Conservation (phyloP, 2,113 vertebrate species). For the Atherinomorus stipes region DNA sequence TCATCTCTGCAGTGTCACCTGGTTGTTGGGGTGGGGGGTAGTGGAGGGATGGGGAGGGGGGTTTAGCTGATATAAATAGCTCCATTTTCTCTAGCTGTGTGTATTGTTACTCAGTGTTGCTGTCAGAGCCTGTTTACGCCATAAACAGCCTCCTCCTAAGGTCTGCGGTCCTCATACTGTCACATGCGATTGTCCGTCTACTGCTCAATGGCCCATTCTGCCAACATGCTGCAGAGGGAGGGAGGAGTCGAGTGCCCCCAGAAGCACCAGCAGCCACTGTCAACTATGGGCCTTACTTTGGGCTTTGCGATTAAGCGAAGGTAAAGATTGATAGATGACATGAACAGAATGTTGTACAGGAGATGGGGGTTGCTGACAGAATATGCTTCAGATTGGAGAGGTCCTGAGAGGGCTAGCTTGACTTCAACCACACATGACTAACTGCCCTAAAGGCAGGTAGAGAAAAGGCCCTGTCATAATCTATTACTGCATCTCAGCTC, state of each 20-base stretch:
- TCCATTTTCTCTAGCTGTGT: slow-evolving; percentile 68
- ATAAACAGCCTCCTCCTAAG: slow-evolving; percentile 73
- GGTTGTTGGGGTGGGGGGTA: slow-evolving; percentile 45
- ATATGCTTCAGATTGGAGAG: slow-evolving; percentile 72
- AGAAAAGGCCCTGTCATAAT: slow-evolving; percentile 81
- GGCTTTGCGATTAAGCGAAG: slow-evolving; percentile 63
- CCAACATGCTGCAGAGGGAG: slow-evolving; percentile 52
- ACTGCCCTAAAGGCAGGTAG: slow-evolving; percentile 73
- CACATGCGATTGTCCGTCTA: slow-evolving; percentile 75
- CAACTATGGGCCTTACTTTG: slow-evolving; percentile 62
- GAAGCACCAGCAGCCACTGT: slow-evolving; percentile 68
- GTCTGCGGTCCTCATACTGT: slow-evolving; percentile 81
- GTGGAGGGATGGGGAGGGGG: not conserved
- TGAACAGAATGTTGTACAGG: slow-evolving; percentile 70
- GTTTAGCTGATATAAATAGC: slow-evolving; percentile 75
- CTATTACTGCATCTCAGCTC: slow-evolving; percentile 76
- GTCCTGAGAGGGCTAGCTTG: slow-evolving; percentile 67
- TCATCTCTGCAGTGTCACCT: slow-evolving; percentile 70
- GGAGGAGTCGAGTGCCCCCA: slow-evolving; percentile 42
- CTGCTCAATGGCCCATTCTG: slow-evolving; percentile 70
- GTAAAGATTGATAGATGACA: slow-evolving; percentile 82
- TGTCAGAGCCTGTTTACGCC: slow-evolving; percentile 79
- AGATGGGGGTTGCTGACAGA: slow-evolving; percentile 69
- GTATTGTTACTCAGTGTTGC: slow-evolving; percentile 77
- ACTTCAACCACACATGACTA: slow-evolving; percentile 79